A percentile compares a stretch with the other conserved stretches of the same genome.
phyloP scores from a whole-genome alignment of 2,797 vertebrate species.

The Eulemur coronatus region DNA sequence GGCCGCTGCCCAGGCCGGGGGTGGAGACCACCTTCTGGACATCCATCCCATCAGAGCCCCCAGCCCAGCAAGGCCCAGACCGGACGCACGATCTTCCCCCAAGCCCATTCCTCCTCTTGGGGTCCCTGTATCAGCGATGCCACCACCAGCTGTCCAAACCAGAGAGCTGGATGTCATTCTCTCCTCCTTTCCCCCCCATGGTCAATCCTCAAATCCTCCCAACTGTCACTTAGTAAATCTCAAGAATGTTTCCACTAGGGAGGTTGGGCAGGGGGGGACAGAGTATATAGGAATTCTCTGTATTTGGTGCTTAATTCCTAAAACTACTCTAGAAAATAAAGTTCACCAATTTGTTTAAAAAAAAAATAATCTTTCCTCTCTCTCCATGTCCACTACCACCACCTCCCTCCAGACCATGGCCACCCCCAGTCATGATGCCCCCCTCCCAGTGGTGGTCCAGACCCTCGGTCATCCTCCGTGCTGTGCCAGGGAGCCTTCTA shows the following conservation, averaged over 20 bases:
- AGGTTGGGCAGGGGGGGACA: background rate
- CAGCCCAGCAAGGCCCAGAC: background rate
- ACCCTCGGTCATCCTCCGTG: background rate
- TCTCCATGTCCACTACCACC: background rate
- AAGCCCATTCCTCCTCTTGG: background rate
- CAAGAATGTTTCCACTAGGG: background rate
- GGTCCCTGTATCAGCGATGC: background rate
- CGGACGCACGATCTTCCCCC: rapidly evolving
- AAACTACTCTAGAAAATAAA: slow-evolving; percentile 4
- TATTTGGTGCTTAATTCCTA: background rate
- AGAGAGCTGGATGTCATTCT: background rate
- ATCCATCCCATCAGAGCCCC: too few species aligned
- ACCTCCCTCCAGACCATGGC: background rate
- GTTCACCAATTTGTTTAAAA: background rate
- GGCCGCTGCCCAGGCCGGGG: background rate
- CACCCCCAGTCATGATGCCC: background rate
- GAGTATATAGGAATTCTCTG: background rate
- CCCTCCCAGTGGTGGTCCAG: background rate
- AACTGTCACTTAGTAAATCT: background rate
- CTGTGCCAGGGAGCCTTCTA: background rate
- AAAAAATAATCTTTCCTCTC: background rate
- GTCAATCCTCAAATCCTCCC: background rate
- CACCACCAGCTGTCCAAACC: background rate
- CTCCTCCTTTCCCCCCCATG: background rate
- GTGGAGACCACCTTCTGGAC: background rate